Conservation (phyloP, 2,113 vertebrate genomes). For the Dipodomys ordii region DNA sequence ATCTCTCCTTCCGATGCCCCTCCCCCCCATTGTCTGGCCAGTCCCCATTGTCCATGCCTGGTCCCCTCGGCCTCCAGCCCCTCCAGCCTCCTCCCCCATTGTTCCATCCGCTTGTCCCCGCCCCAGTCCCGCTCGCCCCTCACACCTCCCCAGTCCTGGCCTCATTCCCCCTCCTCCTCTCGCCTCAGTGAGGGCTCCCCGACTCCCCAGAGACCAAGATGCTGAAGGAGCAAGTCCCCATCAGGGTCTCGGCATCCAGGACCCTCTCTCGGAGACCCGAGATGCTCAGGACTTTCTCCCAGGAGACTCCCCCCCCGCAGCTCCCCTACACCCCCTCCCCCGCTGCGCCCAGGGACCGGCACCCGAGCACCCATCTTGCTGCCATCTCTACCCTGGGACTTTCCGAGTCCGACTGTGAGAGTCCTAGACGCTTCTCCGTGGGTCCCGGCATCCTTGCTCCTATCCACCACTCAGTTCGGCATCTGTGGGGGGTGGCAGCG, state of each 20-base stretch:
- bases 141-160: not conserved
- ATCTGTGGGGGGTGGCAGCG: not conserved
- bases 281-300: not conserved
- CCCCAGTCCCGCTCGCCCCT: not conserved
- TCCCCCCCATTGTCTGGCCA: constrained; percentile 77
- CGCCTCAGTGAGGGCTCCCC: not conserved
- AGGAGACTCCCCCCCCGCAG: not conserved
- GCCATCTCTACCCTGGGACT: not conserved
- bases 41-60: constrained; percentile 77
- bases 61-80: constrained; percentile 60
- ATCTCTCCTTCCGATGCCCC: constrained; percentile 56
- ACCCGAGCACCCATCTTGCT: not conserved
- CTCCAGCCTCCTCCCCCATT: constrained; percentile 55
- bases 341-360: not conserved
- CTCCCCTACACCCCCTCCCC: not conserved
- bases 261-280: constrained; percentile 20
- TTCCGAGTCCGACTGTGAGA: not conserved
- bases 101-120: not conserved
- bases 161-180: not conserved
- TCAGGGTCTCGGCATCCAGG: not conserved
- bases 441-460: not conserved
- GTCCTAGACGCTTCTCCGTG: not conserved
- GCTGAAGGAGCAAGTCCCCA: not conserved
- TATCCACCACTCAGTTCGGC: not conserved
- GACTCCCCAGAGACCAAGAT: constrained; percentile 45